Evolutionary conservation across 2,113 vertebrate genomes (phyloP), one percentile per base, ranked within the genome.

Genomic region (Chionomys nivalis): DNA sequence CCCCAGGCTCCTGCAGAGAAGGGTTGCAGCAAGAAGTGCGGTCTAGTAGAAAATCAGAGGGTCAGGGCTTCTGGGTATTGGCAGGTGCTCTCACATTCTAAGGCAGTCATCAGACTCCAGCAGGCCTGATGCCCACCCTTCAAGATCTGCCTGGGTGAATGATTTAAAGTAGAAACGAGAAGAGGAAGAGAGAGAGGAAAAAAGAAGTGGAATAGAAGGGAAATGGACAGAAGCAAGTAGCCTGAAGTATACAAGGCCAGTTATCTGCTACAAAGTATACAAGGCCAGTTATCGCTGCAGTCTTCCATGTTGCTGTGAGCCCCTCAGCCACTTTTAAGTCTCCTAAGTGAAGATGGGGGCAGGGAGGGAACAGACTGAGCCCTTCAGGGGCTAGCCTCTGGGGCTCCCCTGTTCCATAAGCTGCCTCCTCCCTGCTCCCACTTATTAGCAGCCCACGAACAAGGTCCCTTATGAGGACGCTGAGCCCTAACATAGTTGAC

Each of bases 261-360:
- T 2, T 0, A 13, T 79, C 47, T 42, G 75, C 65, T 66, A 1
- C 0, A 4, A 49, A 49, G 33, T 14, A 11, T 21, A 17, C 21
- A 44, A 14, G 0, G 2, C 10, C n/a, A 33, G 39, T 2, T 0
- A 11, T 86, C 52, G 65, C 66, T 63, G 0, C 0, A 3, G 82
- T 36, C 70, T 52, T 87, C 39, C 9, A 7, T 31, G 76, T 87
- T 58, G n/a, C 66, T 33, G 6, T 58, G 82, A 68, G 39, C 7
- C 49, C 63, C 63, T 58, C 36, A 65, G 6, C 26, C 47, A 36
- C 55, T 36, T 19, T 36, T 26, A 4, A 58, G 39, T 72, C 36
- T 87, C 66, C 36, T 44, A 31, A 70, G 77, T 83, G 44, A 58
- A 42, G 52, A 55, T 63, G 78, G 9, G 21, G 31, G 52, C 9